Base-by-base conservation (phyloP, 2,888 invertebrate species). In the Rhimphoctona megacephalus region DNA sequence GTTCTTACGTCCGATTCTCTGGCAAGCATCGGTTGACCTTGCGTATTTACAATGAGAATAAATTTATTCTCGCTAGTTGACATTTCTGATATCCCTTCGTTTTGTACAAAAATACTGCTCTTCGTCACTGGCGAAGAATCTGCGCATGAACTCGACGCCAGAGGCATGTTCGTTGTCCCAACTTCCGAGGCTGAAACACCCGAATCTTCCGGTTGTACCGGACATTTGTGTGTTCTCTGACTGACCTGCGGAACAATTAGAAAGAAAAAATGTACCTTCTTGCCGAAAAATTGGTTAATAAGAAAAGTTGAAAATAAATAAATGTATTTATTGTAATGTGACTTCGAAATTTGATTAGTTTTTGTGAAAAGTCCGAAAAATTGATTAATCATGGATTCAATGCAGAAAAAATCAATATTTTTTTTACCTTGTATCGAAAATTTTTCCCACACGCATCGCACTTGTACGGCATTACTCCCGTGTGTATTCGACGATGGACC, bases 391-490 rank as follows among this genome's bases (percentile, higher is more conserved):
- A 5, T 14, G 54, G n/a, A 11, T 49, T 19, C 5, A 19, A 49
- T 5, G 49, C n/a, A 49, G 19, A 54, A 52, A 52, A 52, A 52
- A 30, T 25, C 0, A 8, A 22, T 30, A 33, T 54, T 36, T 72
- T 64, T n/a, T 22, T 89, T 92, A 96, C 96, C 95, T 98, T 98
- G 91, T 98, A 98, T 85, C 98, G 96, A 93, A 98, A 98, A 92
- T 95, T 97, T 95, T 97, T 97, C 78, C 97, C 96, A 92, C 98
- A 98, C 9, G 96, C 96, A 66, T 97, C 96, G 92, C 98, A 98
- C 94, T 97, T 97, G 92, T 98, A 98, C 0, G 98, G 98, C 97
- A 98, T 97, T 0, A 96, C 97, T 49, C 98, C 98, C 0, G 98
- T 97, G 90, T 98, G 98, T 89, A 98, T 98, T 88, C 98, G 95